Conservation (phyloP, 2,888 invertebrate species). For the Neuroscelio doddi region DNA sequence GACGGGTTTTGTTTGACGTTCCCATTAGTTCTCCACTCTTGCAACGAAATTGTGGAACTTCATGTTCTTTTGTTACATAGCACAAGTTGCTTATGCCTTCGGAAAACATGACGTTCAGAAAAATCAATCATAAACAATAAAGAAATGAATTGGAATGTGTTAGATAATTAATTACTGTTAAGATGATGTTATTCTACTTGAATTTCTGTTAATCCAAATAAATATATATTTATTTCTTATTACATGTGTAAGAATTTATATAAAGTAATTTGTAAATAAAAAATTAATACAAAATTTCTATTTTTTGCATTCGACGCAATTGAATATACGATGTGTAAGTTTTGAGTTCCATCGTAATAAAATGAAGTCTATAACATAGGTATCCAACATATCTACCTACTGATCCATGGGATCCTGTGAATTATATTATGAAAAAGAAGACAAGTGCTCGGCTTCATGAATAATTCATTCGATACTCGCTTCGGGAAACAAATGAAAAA, state of each 20-base stretch:
- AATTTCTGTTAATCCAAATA: too few species aligned
- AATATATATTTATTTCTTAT: too few species aligned
- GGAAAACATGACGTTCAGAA: conserved; percentile 8
- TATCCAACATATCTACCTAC: conserved; percentile 32
- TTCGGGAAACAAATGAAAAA: conserved; percentile 62
- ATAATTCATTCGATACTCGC: conserved; percentile 42
- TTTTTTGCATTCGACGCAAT: conserved; percentile 3
- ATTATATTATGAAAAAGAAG: conserved; percentile 57
- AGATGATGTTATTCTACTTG: too few species aligned
- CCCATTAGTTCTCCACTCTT: conserved; percentile 37
- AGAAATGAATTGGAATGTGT: conserved; percentile 1
- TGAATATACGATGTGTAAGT: conserved; percentile 29
- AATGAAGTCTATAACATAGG: conserved; percentile 33
- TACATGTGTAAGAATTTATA: too few species aligned
- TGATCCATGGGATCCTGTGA: conserved; percentile 49
- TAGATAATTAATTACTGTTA: too few species aligned
- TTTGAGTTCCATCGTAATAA: conserved; percentile 22
- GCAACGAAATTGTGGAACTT: conserved; percentile 15
- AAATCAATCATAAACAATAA: conserved; percentile 19
- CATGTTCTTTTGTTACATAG: conserved; percentile 9
- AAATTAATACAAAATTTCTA: not conserved
- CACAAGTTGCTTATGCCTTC: conserved; percentile 16
- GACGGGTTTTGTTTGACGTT: conserved; percentile 24
- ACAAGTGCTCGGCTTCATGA: conserved; percentile 41
- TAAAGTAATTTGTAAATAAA: too few species aligned